Percentiles rank a stretch among this genome's conserved stretches.
Conservation (phyloP, 2,888 invertebrate species). For the Colletes collaris region DNA sequence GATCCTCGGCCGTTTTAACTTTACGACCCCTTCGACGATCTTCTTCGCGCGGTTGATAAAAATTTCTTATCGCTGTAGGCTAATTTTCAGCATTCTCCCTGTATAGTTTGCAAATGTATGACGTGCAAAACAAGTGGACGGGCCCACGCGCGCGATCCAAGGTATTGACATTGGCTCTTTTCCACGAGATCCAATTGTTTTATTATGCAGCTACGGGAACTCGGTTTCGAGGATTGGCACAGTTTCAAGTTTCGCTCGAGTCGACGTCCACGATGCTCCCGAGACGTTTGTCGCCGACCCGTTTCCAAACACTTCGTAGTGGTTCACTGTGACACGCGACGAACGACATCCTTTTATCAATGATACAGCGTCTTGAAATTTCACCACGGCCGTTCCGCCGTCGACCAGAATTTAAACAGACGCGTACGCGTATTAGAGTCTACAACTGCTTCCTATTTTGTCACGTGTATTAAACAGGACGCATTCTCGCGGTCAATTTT, state of each 20-base stretch:
- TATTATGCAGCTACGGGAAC: constrained; percentile 55
- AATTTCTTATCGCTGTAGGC: too few relatives aligned
- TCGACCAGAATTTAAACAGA: background rate
- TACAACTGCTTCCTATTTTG: too few relatives aligned
- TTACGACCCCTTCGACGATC: too few relatives aligned
- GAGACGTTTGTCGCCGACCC: constrained; percentile 28
- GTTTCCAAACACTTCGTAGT: background rate
- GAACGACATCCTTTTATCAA: constrained; percentile 2
- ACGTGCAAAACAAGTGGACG: constrained; percentile 13
- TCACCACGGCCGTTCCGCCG: background rate
- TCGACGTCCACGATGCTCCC: constrained; percentile 26
- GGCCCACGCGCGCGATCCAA: constrained; percentile 37
- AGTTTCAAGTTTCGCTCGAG: constrained; percentile 60
- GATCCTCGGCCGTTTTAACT: too few relatives aligned
- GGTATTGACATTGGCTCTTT: constrained; percentile 71
- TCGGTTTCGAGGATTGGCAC: constrained; percentile 65
- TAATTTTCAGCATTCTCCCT: too few relatives aligned
- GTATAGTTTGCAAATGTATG: too few relatives aligned
- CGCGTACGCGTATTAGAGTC: too few relatives aligned
- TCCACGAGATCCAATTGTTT: constrained; percentile 65
- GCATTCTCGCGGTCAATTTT: too few relatives aligned
- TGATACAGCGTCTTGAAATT: background rate
- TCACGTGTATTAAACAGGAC: too few relatives aligned
- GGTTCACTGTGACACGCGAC: background rate
- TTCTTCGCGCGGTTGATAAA: too few relatives aligned